Evolutionary conservation across 1,140 invertebrate genomes (phyloP), one percentile per base, ranked within the genome.

Genomic region (Venturia canescens): DNA sequence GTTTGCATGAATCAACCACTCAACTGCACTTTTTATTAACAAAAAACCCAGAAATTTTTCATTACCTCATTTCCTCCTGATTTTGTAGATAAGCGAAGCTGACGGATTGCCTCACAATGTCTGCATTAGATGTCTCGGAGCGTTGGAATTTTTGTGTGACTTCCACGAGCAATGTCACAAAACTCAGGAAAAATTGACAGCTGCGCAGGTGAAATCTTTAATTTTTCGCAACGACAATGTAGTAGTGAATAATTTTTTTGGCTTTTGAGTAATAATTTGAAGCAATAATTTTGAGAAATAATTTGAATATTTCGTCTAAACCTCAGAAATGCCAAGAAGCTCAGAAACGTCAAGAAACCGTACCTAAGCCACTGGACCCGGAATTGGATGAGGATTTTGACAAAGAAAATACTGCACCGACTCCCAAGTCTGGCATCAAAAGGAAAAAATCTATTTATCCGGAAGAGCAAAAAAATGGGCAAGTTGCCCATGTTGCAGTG

Each of bases 61-160:
- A 44, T 44, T 5, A 44, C 13, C 38, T 44, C 38, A 44, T 44
- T 44, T 44, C 38, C 38, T 44, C 3, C 1, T 44, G 13, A 44
- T 44, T 9, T 84, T 83, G 13, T 84, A 90, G 88, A 84, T 90
- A n/a, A 71, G 83, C 63, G 67, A 86, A 44, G 79, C 86, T 34
- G 89, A 90, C 70, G 85, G 80, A 75, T 74, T 89, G 76, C 69
- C 89, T 1, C 83, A 86, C 21, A 21, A 31, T 23, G 79, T 88
- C 72, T 90, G 89, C 69, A 75, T 86, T 31, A 71, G 76, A 70
- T 89, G 89, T 57, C n/a, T 85, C 0, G 89, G 83, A 71, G 83
- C 85, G 6, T 71, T 90, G 48, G 87, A 89, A 83, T 89, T 87
- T 77, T 18, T 86, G 4, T 84, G 83, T n/a, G 87, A 88, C 29